These are phyloP conservation scores for Leucania comma DNA, from an alignment of 2,888 invertebrate genomes.

Conservation along the genomic window DNA sequence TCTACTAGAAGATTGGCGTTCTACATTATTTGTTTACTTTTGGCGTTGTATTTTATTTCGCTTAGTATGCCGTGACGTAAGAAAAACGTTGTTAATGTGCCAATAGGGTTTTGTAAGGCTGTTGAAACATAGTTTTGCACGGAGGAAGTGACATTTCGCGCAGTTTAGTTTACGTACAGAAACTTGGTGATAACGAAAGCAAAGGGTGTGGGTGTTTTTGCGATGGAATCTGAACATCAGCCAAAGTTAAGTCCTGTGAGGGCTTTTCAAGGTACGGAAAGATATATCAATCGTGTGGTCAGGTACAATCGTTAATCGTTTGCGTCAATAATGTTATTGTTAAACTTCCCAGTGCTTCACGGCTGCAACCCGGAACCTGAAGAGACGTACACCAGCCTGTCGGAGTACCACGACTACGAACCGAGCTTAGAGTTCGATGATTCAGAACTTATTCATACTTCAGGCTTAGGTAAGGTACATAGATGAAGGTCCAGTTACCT, in stretches of 20 bases:
- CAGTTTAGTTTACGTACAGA: constrained; percentile 44
- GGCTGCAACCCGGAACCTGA: constrained; percentile 89
- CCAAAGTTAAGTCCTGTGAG: constrained; percentile 85
- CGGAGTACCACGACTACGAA: constrained; percentile 98
- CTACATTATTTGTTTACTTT: constrained; percentile 53
- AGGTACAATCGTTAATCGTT: constrained; percentile 36
- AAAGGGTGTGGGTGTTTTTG: constrained; percentile 58
- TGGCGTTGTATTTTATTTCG: constrained; percentile 33
- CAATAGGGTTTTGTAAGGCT: constrained; percentile 48
- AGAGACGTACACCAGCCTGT: constrained; percentile 96
- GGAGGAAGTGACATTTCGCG: constrained; percentile 63
- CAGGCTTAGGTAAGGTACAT: constrained; percentile 92
- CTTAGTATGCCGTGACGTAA: constrained; percentile 45
- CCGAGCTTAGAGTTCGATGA: constrained; percentile 99
- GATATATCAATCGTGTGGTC: constrained; percentile 13
- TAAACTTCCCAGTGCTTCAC: constrained; percentile 77
- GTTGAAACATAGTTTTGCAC: constrained; percentile 43
- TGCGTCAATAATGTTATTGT: constrained; percentile 48
- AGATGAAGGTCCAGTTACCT: background rate
- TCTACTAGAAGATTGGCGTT: constrained; percentile 24
- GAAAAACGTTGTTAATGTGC: constrained; percentile 52
- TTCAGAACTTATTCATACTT: constrained; percentile 95
- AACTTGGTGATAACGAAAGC: constrained; percentile 59
- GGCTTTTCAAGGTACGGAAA: constrained; percentile 83
- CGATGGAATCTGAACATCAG: constrained; percentile 84